phyloP scores from a whole-genome alignment of 2,113 vertebrate species.

The Pristiophorus japonicus region DNA sequence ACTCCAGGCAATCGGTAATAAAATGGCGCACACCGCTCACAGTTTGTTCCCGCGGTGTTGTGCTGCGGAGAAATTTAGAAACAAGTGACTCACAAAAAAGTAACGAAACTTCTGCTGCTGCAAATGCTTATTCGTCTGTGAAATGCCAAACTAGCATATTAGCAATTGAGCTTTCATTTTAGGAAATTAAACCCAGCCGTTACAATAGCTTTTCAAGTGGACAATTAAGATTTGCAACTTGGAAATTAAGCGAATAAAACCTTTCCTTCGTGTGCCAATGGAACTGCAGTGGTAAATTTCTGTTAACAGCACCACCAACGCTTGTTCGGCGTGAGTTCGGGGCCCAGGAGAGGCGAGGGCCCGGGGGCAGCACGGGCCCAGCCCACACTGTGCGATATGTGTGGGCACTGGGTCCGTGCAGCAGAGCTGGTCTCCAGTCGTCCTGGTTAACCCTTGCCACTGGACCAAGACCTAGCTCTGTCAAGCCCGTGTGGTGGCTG shows the following conservation, averaged over 20 bases:
- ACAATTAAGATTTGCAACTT: background rate
- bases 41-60: conserved; percentile 87
- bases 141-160: background rate
- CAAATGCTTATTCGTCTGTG: background rate
- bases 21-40: conserved; percentile 74
- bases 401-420: too few species aligned
- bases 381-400: too few species aligned
- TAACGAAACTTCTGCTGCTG: background rate
- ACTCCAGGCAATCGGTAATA: conserved; percentile 70
- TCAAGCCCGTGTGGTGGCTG: too few species aligned
- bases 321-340: too few species aligned
- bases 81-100: conserved; percentile 6
- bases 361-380: too few species aligned
- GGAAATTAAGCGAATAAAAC: background rate
- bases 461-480: too few species aligned
- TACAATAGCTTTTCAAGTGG: background rate
- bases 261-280: background rate
- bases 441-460: too few species aligned
- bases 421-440: too few species aligned
- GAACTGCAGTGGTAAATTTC: background rate
- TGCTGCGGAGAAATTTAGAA: conserved; percentile 62
- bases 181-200: background rate
- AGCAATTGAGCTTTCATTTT: background rate
- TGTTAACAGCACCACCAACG: background rate
- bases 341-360: too few species aligned